A percentile compares a stretch with the other conserved stretches of the same genome.
Evolutionary conservation across 2,888 invertebrate species (phyloP).

Genomic region (Drosophila barbarae): DNA sequence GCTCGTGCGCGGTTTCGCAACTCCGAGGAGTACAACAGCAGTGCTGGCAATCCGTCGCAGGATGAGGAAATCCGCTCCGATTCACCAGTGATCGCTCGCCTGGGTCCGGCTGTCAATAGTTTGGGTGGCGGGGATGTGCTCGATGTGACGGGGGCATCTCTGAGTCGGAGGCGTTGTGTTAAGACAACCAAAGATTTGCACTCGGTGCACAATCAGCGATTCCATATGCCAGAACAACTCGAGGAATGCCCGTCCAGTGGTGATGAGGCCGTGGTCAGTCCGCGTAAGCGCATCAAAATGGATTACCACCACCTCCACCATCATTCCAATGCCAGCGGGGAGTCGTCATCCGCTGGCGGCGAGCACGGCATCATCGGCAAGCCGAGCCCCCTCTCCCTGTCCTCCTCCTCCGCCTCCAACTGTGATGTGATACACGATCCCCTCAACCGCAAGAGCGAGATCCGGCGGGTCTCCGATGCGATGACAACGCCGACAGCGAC

Average conservation of each 20-base stretch:
- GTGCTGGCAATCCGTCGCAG: slow-evolving; percentile 9
- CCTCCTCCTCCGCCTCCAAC: slow-evolving; percentile 74
- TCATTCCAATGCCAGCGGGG: slow-evolving; percentile 76
- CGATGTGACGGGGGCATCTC: slow-evolving; percentile 55
- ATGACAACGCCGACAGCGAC: not conserved
- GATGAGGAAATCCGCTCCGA: slow-evolving; percentile 77
- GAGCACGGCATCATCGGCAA: slow-evolving; percentile 57
- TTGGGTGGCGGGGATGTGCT: slow-evolving; percentile 58
- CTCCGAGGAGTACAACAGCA: slow-evolving; percentile 84
- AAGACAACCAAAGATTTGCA: slow-evolving; percentile 82
- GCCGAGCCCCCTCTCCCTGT: slow-evolving; percentile 67
- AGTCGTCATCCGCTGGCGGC: slow-evolving; percentile 31
- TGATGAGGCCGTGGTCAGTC: slow-evolving; percentile 83
- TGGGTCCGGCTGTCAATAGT: slow-evolving; percentile 76
- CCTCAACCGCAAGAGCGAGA: slow-evolving; percentile 80
- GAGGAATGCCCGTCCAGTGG: slow-evolving; percentile 87
- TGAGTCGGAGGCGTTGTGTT: slow-evolving; percentile 79
- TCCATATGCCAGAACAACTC: slow-evolving; percentile 85
- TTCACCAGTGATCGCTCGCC: slow-evolving; percentile 75
- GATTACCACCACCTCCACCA: slow-evolving; percentile 81
- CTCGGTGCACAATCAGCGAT: slow-evolving; percentile 85
- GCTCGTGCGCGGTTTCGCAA: slow-evolving; percentile 81
- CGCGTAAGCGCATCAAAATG: slow-evolving; percentile 85
- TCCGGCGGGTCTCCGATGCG: slow-evolving; percentile 81
- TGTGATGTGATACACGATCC: slow-evolving; percentile 79